These are phyloP conservation scores for Jaculus jaculus DNA, from an alignment of 2,113 vertebrate species.

Conservation along the genomic window DNA sequence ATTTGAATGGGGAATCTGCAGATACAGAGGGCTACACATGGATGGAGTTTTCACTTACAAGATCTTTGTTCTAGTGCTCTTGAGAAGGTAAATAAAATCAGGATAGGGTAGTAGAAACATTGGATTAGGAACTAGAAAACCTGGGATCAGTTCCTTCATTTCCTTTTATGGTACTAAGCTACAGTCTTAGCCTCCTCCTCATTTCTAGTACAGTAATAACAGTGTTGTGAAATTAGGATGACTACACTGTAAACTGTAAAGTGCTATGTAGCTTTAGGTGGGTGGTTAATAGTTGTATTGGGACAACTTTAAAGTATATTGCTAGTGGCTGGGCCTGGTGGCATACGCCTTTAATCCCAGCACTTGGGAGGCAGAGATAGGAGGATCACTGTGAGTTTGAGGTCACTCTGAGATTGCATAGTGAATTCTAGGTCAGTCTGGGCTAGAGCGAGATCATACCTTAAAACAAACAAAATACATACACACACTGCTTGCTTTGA, in stretches of 20 bases:
- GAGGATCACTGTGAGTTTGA: no score
- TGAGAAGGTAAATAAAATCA: neutral
- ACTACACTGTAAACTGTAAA: neutral
- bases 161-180: neutral
- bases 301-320: neutral
- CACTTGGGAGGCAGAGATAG: no score
- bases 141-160: neutral
- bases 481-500: no score
- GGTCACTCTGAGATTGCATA: no score
- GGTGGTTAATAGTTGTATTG: neutral
- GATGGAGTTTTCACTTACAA: neutral
- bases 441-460: no score
- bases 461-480: no score
- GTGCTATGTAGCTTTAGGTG: neutral
- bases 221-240: neutral
- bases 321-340: neutral
- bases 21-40: neutral
- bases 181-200: neutral
- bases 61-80: neutral
- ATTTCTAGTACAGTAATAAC: neutral
- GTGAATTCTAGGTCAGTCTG: no score
- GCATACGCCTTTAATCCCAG: no score
- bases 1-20: neutral
- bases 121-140: neutral
- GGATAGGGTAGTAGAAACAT: neutral